phyloP scores from a whole-genome alignment of 2,113 vertebrate genomes.

The Pterophyllum scalare region DNA sequence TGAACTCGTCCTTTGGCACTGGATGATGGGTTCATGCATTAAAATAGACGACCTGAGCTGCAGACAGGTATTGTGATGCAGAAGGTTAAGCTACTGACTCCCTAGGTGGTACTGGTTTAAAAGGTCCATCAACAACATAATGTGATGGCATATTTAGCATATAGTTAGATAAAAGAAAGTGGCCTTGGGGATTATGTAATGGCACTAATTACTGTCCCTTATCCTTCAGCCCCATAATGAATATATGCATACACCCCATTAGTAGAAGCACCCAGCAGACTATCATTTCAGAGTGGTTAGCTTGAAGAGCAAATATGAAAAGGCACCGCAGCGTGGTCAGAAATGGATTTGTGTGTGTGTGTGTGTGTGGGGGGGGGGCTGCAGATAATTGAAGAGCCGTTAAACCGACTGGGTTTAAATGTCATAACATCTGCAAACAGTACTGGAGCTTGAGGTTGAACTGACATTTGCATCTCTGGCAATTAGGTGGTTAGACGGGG shows the following conservation, averaged over 20 bases:
- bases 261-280: background rate
- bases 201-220: background rate
- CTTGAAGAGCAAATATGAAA: conserved; percentile 15
- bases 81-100: conserved; percentile 48
- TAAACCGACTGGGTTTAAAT: conserved; percentile 59
- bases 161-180: conserved; percentile 24
- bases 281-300: background rate
- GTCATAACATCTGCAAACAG: conserved; percentile 66
- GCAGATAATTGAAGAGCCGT: conserved; percentile 53
- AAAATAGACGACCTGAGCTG: conserved; percentile 55
- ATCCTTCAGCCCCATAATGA: conserved; percentile 7
- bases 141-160: background rate
- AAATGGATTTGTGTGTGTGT: conserved; percentile 8
- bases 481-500: conserved; percentile 42
- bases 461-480: conserved; percentile 68
- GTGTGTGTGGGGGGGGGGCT: background rate
- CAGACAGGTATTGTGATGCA: conserved; percentile 34
- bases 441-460: conserved; percentile 5
- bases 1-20: conserved; percentile 55
- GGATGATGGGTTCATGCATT: conserved; percentile 25
- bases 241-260: conserved; percentile 8
- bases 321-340: conserved; percentile 3
- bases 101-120: conserved; percentile 9
- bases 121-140: conserved; percentile 36
- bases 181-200: background rate